A percentile compares a stretch with the other conserved stretches of the same genome.
phyloP scores from a whole-genome alignment of 1,140 invertebrate species.

The Onthophagus taurus region DNA sequence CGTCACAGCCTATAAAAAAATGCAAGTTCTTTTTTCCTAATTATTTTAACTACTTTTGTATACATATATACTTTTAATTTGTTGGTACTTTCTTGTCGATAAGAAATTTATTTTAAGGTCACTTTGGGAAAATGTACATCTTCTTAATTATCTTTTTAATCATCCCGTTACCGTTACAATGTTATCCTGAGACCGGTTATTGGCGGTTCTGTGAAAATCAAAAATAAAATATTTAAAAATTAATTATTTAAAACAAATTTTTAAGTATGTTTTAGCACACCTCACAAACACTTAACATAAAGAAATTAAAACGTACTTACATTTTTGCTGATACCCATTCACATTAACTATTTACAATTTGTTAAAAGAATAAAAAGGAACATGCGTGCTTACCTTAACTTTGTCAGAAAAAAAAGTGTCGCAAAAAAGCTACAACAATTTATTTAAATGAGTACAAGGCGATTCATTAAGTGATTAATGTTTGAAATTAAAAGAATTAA shows the following conservation, averaged over 20 bases:
- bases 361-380: background rate
- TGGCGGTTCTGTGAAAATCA: constrained; percentile 37
- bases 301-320: background rate
- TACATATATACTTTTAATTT: background rate
- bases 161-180: constrained; percentile 37
- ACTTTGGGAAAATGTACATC: constrained; percentile 16
- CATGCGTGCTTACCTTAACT: background rate
- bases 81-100: no score
- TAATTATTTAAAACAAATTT: background rate
- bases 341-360: background rate
- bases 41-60: background rate
- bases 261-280: constrained; percentile 1
- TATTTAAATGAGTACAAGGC: no score
- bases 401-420: background rate
- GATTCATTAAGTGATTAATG: no score
- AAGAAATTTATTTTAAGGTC: constrained; percentile 17
- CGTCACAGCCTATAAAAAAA: constrained; percentile 34
- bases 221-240: constrained; percentile 14
- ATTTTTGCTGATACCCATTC: background rate
- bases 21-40: constrained; percentile 12
- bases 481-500: no score
- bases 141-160: no score
- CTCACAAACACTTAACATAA: background rate
- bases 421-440: no score
- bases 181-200: constrained; percentile 45